These are phyloP conservation scores for Colletes latitarsis DNA, from an alignment of 1,140 invertebrate genomes.

Conservation along the genomic window DNA sequence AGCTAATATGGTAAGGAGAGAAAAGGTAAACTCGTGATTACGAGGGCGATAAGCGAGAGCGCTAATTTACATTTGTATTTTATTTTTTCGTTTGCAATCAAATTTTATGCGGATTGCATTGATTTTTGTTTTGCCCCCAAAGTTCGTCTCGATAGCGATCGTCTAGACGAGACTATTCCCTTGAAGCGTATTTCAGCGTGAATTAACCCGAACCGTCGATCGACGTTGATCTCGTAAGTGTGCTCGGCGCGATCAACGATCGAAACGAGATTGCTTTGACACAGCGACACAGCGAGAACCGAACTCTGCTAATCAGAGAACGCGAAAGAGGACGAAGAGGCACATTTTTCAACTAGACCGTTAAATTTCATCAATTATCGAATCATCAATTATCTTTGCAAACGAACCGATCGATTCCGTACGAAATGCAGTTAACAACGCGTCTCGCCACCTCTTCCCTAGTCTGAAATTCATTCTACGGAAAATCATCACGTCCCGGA, in stretches of 20 bases:
- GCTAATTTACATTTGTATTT: too few relatives aligned
- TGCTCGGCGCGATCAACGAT: neutral
- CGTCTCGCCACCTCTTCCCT: neutral
- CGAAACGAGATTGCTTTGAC: neutral
- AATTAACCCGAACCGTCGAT: too few relatives aligned
- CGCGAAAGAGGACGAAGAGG: neutral
- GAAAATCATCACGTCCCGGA: neutral
- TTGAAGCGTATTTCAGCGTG: too few relatives aligned
- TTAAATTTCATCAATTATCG: neutral
- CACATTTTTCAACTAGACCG: neutral
- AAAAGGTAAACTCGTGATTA: too few relatives aligned
- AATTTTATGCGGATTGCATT: too few relatives aligned
- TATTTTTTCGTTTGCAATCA: too few relatives aligned
- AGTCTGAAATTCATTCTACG: neutral
- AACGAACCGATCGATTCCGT: conserved; percentile 13
- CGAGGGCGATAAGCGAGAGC: too few relatives aligned
- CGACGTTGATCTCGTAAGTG: neutral
- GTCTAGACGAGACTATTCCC: too few relatives aligned
- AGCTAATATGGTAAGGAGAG: too few relatives aligned
- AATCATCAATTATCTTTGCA: conserved; percentile 15
- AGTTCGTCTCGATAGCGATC: too few relatives aligned
- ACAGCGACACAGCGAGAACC: neutral
- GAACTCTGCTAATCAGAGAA: neutral
- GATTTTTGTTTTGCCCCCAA: too few relatives aligned
- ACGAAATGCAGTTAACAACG: conserved; percentile 24